Percentiles rank a stretch among this genome's conserved stretches.
Conservation (phyloP, 2,797 vertebrate species). For the Acropternis orthonyx region DNA sequence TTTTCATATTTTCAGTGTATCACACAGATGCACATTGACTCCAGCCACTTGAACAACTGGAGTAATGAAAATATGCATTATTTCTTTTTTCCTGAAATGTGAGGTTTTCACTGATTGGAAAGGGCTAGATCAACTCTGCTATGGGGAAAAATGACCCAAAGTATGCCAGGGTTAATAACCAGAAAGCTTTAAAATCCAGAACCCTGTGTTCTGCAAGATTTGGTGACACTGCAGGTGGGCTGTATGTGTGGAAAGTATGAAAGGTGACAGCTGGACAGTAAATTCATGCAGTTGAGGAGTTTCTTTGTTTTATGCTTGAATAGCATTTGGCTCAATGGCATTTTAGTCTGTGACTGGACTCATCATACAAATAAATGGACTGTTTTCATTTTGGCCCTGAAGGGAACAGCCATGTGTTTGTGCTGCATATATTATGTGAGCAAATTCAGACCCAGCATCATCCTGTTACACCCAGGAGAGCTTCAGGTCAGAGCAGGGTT, state of each 20-base stretch:
- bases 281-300: conserved; percentile 7
- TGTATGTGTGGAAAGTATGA: background rate
- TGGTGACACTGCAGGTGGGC: background rate
- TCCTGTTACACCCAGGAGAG: background rate
- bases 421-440: background rate
- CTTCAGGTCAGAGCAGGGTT: conserved; percentile 3
- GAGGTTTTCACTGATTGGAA: background rate
- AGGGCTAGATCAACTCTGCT: background rate
- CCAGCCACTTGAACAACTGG: background rate
- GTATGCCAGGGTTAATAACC: background rate
- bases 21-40: background rate
- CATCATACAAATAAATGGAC: conserved; percentile 30
- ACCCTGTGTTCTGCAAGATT: background rate
- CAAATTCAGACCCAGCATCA: background rate
- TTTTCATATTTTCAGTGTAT: background rate
- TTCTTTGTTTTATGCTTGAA: conserved; percentile 43
- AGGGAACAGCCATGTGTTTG: background rate
- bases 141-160: background rate
- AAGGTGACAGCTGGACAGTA: conserved; percentile 30
- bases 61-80: background rate
- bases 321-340: conserved; percentile 27
- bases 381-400: conserved; percentile 23
- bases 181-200: background rate
- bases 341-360: conserved; percentile 28
- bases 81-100: background rate